Evolutionary conservation across 2,113 vertebrate species (phyloP).

Genomic region (Pseudonaja textilis): DNA sequence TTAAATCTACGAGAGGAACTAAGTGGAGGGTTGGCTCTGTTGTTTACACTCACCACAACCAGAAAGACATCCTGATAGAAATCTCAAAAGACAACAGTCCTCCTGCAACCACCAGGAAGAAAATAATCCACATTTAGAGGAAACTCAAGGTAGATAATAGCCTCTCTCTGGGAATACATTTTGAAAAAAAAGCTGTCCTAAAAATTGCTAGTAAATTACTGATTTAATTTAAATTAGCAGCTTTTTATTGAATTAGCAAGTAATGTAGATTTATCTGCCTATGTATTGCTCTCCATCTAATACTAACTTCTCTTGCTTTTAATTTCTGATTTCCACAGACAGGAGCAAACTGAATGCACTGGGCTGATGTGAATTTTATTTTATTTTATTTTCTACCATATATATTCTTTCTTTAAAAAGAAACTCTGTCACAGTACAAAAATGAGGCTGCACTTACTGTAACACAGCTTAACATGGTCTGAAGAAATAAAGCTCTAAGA

Average conservation of each 20-base stretch:
- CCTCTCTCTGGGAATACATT: conserved; percentile 1
- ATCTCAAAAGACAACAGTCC: conserved; percentile 67
- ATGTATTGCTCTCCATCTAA: neutral
- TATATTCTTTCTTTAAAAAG: neutral
- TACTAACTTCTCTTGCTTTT: neutral
- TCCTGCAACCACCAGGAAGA: conserved; percentile 66
- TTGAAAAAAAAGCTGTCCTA: conserved; percentile 43
- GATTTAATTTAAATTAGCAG: conserved; percentile 22
- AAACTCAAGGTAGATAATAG: conserved; percentile 21
- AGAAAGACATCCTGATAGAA: conserved; percentile 72
- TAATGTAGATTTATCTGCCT: neutral
- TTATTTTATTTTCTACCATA: neutral
- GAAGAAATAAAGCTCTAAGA: neutral
- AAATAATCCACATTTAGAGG: conserved; percentile 64
- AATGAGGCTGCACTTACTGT: neutral
- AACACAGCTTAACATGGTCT: neutral
- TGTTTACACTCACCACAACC: conserved; percentile 69
- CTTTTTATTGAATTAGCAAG: conserved; percentile 46
- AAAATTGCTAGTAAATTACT: conserved; percentile 42
- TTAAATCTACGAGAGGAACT: conserved; percentile 46
- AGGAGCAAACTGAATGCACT: neutral
- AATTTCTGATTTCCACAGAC: neutral
- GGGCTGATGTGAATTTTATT: neutral
- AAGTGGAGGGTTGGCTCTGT: conserved; percentile 43
- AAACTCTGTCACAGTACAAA: neutral